Percentiles rank a stretch among this genome's conserved stretches.
Conservation (phyloP, 2,797 vertebrate species). For the Morus bassanus region DNA sequence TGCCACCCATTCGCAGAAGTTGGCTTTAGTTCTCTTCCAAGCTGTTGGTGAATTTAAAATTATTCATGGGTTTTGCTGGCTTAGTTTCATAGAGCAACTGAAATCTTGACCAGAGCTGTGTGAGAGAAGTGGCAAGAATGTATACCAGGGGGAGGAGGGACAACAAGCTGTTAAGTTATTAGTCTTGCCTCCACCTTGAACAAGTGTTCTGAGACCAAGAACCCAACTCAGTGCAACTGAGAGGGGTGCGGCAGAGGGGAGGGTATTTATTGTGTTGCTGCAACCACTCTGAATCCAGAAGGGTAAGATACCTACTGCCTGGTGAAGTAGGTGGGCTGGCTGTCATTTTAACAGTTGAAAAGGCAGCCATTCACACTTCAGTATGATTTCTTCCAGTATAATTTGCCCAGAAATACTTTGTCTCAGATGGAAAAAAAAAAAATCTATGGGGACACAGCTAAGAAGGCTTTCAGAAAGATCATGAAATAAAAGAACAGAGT, state of each 20-base stretch:
- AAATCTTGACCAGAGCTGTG: background rate
- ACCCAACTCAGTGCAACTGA: background rate
- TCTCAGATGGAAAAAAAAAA: background rate
- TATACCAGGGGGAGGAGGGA: background rate
- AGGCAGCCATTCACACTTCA: background rate
- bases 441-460: background rate
- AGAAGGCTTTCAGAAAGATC: background rate
- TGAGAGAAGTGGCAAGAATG: background rate
- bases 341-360: background rate
- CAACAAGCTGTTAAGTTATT: background rate
- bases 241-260: background rate
- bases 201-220: background rate
- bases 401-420: background rate
- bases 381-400: background rate
- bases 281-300: background rate
- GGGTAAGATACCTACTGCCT: background rate
- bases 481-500: background rate
- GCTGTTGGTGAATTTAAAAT: background rate
- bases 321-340: background rate
- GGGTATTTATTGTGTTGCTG: background rate
- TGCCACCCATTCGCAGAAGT: background rate
- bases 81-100: background rate
- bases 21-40: background rate
- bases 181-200: background rate
- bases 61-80: background rate